A percentile compares a stretch with the other conserved stretches of the same genome.
These are phyloP conservation scores for Dipodomys spectabilis DNA, from an alignment of 2,113 vertebrate genomes.

Conservation along the genomic window DNA sequence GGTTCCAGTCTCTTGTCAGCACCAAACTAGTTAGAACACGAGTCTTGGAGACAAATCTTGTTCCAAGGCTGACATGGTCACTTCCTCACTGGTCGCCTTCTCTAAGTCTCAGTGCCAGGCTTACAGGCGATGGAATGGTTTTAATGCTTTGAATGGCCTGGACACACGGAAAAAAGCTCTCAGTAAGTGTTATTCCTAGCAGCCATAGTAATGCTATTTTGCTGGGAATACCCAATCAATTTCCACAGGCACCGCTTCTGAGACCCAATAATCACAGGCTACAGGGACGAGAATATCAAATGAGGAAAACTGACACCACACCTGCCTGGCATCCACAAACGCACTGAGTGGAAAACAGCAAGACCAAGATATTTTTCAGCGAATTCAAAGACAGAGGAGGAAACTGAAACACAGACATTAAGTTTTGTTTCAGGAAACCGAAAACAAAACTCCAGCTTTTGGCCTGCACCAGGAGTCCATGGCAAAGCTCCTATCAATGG, in stretches of 20 bases:
- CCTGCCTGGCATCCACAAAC: conserved; percentile 27
- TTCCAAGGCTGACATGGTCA: background rate
- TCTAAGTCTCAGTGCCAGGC: background rate
- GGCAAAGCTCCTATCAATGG: background rate
- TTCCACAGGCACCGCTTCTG: background rate
- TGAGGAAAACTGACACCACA: background rate
- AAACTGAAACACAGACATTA: conserved; percentile 8
- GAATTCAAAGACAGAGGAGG: background rate
- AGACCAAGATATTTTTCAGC: conserved; percentile 36
- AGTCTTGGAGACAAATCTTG: background rate
- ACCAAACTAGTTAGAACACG: background rate
- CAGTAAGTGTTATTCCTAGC: background rate
- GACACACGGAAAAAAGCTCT: background rate
- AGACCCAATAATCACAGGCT: background rate
- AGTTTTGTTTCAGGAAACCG: conserved; percentile 38
- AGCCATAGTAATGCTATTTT: conserved; percentile 9
- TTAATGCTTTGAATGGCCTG: background rate
- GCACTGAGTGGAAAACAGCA: conserved; percentile 26
- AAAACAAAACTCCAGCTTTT: conserved; percentile 52
- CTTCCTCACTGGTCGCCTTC: background rate
- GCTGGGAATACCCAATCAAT: background rate
- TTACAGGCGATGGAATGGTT: conserved; percentile 35
- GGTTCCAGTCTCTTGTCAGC: conserved; percentile 28
- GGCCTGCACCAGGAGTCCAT: background rate
- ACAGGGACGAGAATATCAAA: background rate